Conservation (phyloP, 2,113 vertebrate species). For the Octodon degus region DNA sequence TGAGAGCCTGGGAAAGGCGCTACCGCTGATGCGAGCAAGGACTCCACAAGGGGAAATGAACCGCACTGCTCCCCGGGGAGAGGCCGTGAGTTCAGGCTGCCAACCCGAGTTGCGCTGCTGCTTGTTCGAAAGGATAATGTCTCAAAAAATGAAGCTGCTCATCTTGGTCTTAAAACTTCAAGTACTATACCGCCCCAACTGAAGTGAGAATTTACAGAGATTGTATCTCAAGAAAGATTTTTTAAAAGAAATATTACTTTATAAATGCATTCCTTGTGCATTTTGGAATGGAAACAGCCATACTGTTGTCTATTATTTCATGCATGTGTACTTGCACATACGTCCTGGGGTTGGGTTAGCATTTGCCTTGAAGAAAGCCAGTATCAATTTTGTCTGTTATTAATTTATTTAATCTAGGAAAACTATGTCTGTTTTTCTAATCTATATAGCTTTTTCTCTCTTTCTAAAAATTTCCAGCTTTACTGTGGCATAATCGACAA, state of each 20-base stretch:
- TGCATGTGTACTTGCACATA: not conserved
- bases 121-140: slow-evolving; percentile 61
- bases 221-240: not conserved
- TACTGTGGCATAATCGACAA: not conserved
- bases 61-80: slow-evolving; percentile 26
- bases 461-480: not conserved
- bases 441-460: not conserved
- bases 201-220: not conserved
- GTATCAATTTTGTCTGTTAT: not conserved
- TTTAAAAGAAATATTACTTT: not conserved
- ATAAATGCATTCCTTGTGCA: slow-evolving; percentile 4
- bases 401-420: slow-evolving; percentile 12
- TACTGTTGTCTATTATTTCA: not conserved
- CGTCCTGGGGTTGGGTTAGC: not conserved
- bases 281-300: not conserved
- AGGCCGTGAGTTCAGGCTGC: slow-evolving; percentile 35
- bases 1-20: not conserved
- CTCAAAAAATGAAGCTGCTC: slow-evolving; percentile 1
- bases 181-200: not conserved
- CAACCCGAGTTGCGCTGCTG: not conserved
- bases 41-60: not conserved
- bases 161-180: slow-evolving; percentile 10
- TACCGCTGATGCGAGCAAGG: not conserved
- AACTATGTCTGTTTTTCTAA: not conserved
- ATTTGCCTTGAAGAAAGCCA: not conserved